phyloP scores from a whole-genome alignment of 1,140 invertebrate genomes.

The Anthonomus grandis region DNA sequence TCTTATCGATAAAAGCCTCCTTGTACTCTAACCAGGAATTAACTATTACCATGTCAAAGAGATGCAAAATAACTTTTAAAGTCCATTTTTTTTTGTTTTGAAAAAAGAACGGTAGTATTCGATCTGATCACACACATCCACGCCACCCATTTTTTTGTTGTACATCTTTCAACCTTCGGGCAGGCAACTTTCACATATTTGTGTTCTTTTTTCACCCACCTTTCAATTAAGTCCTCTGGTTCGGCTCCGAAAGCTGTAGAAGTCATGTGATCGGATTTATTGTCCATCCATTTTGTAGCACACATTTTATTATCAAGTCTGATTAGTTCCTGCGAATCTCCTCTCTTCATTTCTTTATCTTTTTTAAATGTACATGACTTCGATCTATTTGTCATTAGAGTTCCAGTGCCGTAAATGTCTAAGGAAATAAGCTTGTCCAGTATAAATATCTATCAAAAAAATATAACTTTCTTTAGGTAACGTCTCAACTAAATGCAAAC shows the following conservation, averaged over 20 bases:
- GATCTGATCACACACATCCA: conserved; percentile 10
- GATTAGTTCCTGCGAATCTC: too few species aligned
- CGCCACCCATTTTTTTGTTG: conserved; percentile 3
- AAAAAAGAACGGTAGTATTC: conserved; percentile 25
- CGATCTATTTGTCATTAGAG: conserved; percentile 22
- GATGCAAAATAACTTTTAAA: conserved; percentile 26
- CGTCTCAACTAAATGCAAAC: too few species aligned
- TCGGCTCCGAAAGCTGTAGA: not conserved
- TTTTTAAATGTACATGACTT: conserved; percentile 13
- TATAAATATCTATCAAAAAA: conserved; percentile 39
- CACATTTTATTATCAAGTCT: too few species aligned
- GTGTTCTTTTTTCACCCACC: conserved; percentile 11
- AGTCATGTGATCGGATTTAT: conserved; percentile 4
- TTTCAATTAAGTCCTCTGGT: conserved; percentile 3
- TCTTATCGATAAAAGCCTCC: conserved; percentile 1
- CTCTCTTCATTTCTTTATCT: too few species aligned
- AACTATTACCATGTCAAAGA: conserved; percentile 26
- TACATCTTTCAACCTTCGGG: not conserved
- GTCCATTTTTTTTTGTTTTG: conserved; percentile 27
- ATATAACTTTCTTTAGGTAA: conserved; percentile 30
- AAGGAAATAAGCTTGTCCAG: conserved; percentile 7
- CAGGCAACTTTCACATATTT: not conserved
- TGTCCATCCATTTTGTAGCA: conserved; percentile 14
- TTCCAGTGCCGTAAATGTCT: too few species aligned
- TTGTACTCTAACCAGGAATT: conserved; percentile 25